phyloP scores from a whole-genome alignment of 2,888 invertebrate genomes.

The Athetis lepigone region DNA sequence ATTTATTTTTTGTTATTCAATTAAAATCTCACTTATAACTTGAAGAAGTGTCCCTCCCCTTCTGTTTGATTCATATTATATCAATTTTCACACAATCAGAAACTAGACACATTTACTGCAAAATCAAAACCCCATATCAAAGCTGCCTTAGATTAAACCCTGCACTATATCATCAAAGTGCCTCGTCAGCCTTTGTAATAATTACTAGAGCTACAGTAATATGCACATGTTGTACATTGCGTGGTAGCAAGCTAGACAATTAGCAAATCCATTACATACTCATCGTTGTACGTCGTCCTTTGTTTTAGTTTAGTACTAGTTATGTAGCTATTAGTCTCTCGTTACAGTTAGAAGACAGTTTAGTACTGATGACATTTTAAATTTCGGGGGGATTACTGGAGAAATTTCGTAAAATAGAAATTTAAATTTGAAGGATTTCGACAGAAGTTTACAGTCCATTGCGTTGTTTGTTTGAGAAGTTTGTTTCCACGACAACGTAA shows the following conservation, averaged over 20 bases:
- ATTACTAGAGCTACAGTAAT: constrained; percentile 6
- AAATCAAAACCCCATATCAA: neutral
- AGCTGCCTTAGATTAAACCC: neutral
- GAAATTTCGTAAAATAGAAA: too few relatives aligned
- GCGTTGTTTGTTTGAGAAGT: too few relatives aligned
- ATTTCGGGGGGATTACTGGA: neutral
- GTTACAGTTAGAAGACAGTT: constrained; percentile 6
- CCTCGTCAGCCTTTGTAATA: constrained; percentile 1
- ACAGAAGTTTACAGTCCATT: neutral
- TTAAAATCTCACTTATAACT: too few relatives aligned
- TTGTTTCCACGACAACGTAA: too few relatives aligned
- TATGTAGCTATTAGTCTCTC: constrained; percentile 8
- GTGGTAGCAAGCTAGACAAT: constrained; percentile 29
- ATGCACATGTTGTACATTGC: constrained; percentile 8
- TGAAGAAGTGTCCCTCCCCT: too few relatives aligned
- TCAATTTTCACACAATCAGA: neutral
- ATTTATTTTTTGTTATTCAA: too few relatives aligned
- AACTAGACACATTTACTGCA: neutral
- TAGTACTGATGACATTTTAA: constrained; percentile 6
- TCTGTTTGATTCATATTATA: too few relatives aligned
- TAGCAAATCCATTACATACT: constrained; percentile 53
- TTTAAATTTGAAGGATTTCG: neutral
- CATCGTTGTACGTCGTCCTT: constrained; percentile 12
- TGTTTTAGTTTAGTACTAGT: constrained; percentile 40
- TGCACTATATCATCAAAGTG: neutral